Percentiles rank a stretch among this genome's conserved stretches.
Evolutionary conservation across 2,113 vertebrate genomes (phyloP).

Genomic region (Nibea albiflora): DNA sequence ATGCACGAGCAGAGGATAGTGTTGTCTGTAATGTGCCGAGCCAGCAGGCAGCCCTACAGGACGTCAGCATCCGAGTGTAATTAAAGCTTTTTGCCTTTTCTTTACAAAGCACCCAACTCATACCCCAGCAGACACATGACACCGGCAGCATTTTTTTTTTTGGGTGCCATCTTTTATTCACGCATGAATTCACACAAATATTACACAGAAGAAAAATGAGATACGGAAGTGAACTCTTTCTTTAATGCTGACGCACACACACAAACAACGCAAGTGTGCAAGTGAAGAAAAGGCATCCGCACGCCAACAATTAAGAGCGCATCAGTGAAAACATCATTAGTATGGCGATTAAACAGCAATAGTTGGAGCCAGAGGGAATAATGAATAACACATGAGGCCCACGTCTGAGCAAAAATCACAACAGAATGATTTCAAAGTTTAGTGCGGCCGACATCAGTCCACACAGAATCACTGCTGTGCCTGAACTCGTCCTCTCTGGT

Average conservation of each 20-base stretch:
- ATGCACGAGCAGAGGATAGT: slow-evolving; percentile 29
- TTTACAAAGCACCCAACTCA: slow-evolving; percentile 40
- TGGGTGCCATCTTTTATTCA: slow-evolving; percentile 14
- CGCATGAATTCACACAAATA: slow-evolving; percentile 20
- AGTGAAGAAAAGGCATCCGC: background rate
- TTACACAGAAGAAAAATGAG: slow-evolving; percentile 1
- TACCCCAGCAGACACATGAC: slow-evolving; percentile 3
- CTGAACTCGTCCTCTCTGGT: slow-evolving; percentile 14
- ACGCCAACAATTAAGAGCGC: slow-evolving; percentile 25
- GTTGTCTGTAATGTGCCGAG: slow-evolving; percentile 61
- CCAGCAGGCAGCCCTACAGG: slow-evolving; percentile 62
- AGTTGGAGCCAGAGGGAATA: slow-evolving; percentile 20
- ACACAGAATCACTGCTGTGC: slow-evolving; percentile 20
- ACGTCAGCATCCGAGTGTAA: slow-evolving; percentile 64
- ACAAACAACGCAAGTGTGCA: background rate
- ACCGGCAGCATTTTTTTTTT: slow-evolving; percentile 3
- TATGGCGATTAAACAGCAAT: slow-evolving; percentile 55
- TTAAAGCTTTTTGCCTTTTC: slow-evolving; percentile 68
- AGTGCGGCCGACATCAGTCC: slow-evolving; percentile 16
- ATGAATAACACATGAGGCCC: slow-evolving; percentile 61
- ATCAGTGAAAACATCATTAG: slow-evolving; percentile 38
- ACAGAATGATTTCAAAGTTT: slow-evolving; percentile 43
- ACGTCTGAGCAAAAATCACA: slow-evolving; percentile 40
- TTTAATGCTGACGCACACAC: slow-evolving; percentile 15
- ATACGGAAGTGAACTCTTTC: slow-evolving; percentile 3